Percentiles rank a stretch among this genome's conserved stretches.
Conservation (phyloP, 2,797 vertebrate genomes). For the Cuculus canorus region DNA sequence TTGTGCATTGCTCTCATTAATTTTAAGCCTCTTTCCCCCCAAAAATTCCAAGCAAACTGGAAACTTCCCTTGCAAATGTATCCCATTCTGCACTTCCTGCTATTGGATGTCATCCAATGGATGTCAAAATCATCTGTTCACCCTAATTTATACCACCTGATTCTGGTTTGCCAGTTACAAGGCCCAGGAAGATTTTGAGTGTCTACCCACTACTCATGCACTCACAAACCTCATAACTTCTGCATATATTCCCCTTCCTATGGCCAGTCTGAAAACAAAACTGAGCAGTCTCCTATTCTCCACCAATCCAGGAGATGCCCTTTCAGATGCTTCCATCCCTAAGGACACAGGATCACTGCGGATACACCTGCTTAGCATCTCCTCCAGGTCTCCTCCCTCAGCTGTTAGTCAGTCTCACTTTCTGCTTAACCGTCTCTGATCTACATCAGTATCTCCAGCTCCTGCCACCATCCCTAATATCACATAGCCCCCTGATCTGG, state of each 20-base stretch:
- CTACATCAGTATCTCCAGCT: slow-evolving; percentile 13
- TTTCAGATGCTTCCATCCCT: neutral
- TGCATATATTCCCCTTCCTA: neutral
- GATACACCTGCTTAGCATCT: neutral
- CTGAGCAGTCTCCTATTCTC: neutral
- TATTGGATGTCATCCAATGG: neutral
- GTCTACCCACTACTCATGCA: neutral
- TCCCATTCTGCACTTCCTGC: neutral
- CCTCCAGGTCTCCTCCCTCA: neutral
- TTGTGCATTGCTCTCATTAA: neutral
- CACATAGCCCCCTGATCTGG: neutral
- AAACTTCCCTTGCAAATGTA: neutral
- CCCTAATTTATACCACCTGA: neutral
- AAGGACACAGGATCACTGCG: neutral
- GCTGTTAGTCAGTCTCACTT: neutral
- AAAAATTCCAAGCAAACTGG: neutral
- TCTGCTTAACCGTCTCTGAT: neutral
- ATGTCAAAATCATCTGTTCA: neutral
- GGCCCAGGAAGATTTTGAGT: neutral
- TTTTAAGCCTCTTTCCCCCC: neutral
- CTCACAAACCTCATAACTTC: neutral
- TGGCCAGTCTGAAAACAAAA: neutral
- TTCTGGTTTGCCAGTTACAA: neutral
- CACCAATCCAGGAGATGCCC: neutral
- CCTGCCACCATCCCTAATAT: neutral